Conservation (phyloP, 2,888 invertebrate genomes). For the Chydorus sphaericus region DNA sequence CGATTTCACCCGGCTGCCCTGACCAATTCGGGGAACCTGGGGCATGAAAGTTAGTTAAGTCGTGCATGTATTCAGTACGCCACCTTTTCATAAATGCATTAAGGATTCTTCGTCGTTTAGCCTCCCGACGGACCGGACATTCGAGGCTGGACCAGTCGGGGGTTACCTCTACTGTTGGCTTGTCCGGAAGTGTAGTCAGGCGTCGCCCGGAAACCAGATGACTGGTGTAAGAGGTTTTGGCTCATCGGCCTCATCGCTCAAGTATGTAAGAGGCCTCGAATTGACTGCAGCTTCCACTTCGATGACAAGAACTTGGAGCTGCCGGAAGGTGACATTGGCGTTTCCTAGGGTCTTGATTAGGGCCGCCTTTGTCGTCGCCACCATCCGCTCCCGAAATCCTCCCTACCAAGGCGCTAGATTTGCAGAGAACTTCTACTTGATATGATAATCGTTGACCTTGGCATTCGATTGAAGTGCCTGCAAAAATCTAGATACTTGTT, state of each 20-base stretch:
- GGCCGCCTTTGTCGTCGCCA: conserved; percentile 9
- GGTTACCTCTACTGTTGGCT: neutral
- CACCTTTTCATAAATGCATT: neutral
- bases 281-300: conserved; percentile 13
- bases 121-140: neutral
- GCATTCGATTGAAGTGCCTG: neutral
- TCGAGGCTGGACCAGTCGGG: neutral
- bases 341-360: conserved; percentile 9
- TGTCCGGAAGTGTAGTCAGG: neutral
- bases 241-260: conserved; percentile 3
- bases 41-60: neutral
- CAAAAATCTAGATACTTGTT: neutral
- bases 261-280: conserved; percentile 11
- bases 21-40: neutral
- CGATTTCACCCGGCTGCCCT: neutral
- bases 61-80: neutral
- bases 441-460: neutral
- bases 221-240: conserved; percentile 3
- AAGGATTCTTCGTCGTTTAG: neutral
- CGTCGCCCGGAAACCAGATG: conserved; percentile 10
- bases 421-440: conserved; percentile 11
- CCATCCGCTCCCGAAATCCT: conserved; percentile 10
- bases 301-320: conserved; percentile 9
- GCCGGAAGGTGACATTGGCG: neutral
- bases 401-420: conserved; percentile 11